Base-by-base conservation (phyloP, 2,797 vertebrate genomes). In the Apodemus agrarius region DNA sequence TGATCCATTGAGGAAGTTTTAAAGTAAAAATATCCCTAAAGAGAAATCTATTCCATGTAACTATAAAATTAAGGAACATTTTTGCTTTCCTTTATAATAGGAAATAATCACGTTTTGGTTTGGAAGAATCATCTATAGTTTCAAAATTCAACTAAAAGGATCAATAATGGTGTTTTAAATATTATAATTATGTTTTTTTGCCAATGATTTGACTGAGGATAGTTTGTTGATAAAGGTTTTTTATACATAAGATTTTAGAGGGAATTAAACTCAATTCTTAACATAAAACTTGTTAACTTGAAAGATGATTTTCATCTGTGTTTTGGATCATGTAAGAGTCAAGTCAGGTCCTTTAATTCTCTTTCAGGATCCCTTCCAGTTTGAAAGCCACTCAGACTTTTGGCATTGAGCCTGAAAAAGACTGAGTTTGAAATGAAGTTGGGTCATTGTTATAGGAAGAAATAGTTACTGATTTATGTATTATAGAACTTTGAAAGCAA, bases 241-340 rank as follows among this genome's bases (percentile, higher is more conserved):
- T 93, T 86, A 43, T 63, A 89, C 11, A 26, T 40, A 52, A 79
- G 3, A 1, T 14, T 80, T 63, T 65, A 7, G 52, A 75, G 1
- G 92, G 26, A 90, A 88, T 79, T 54, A 84, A 92, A 83, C 16
- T 86, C 54, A 26, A 61, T 76, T 86, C 49, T 92, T 74, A 46
- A 81, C 83, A 86, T 88, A 80, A 95, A 83, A 88, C 65, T 86
- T 92, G 24, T 52, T 43, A 40, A 79, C n/a, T 93, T 89, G 37
- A 93, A 90, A 92, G 63, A 12, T 92, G 37, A 89, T 57, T 83
- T 93, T 46, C 3, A 69, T 61, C 72, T 90, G 16, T 4, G 49
- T 87, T 90, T 95, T 69, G 78, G 40, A 34, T 78, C 31, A 52
- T 93, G 78, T 85, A 54, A 65, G 22, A 91, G 46, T 85, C n/a